These are phyloP conservation scores for Tenthredo scrophulariae DNA, from an alignment of 2,888 invertebrate species.

Conservation along the genomic window DNA sequence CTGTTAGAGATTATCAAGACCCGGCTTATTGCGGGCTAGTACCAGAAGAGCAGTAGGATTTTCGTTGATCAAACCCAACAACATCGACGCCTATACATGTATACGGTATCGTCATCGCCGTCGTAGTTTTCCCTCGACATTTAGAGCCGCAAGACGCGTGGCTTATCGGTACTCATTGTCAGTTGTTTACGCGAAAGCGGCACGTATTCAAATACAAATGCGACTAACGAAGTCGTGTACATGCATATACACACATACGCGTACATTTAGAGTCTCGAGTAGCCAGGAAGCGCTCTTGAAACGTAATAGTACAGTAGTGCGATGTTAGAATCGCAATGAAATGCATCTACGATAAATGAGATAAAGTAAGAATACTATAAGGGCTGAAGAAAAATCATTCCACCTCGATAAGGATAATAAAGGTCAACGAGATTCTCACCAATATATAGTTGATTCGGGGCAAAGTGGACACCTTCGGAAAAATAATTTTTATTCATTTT, in stretches of 20 bases:
- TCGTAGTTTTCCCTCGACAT: neutral
- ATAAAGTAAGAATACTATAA: neutral
- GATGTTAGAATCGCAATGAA: conserved; percentile 1
- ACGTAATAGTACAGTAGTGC: neutral
- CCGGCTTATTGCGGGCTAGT: neutral
- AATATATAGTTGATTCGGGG: neutral
- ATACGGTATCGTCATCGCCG: neutral
- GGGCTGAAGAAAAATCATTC: neutral
- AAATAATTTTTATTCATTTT: no score
- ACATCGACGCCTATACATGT: neutral
- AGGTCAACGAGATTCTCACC: neutral
- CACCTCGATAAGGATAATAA: neutral
- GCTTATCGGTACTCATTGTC: conserved; percentile 38
- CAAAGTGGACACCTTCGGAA: no score
- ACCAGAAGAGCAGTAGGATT: neutral
- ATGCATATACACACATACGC: neutral
- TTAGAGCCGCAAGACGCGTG: conserved; percentile 27
- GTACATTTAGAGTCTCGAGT: neutral
- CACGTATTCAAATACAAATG: conserved; percentile 44
- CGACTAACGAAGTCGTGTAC: conserved; percentile 15
- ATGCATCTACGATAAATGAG: neutral
- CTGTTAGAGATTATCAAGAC: conserved; percentile 25
- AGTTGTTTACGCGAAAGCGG: conserved; percentile 46
- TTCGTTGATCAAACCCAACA: neutral
- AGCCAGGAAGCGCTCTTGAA: conserved; percentile 2